Conservation (phyloP, 2,797 vertebrate species). For the Enteromius anoplus region DNA sequence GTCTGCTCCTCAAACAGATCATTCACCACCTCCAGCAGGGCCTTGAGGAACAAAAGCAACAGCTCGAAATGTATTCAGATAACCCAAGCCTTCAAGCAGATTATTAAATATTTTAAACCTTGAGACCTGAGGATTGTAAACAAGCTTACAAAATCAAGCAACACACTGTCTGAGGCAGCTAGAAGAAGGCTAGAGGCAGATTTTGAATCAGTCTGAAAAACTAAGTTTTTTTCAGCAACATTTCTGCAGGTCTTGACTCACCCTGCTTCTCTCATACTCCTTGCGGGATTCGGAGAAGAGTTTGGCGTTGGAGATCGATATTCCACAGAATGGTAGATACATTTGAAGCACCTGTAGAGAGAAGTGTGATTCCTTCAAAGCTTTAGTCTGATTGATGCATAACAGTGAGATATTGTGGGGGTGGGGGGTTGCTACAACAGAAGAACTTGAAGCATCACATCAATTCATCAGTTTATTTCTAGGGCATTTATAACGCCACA, state of each 20-base stretch:
- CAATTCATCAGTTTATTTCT: conserved; percentile 22
- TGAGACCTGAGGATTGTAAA: conserved; percentile 26
- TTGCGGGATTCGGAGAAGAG: conserved; percentile 81
- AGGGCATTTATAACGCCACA: conserved; percentile 1
- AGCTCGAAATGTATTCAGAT: conserved; percentile 25
- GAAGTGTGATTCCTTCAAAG: conserved; percentile 15
- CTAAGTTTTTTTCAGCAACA: conserved; percentile 38
- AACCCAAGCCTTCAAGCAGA: conserved; percentile 12
- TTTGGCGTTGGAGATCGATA: conserved; percentile 79
- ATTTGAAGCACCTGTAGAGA: conserved; percentile 75
- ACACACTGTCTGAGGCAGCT: neutral
- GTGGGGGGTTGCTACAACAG: neutral
- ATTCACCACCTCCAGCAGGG: conserved; percentile 97
- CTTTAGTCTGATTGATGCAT: neutral
- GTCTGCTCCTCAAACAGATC: conserved; percentile 99
- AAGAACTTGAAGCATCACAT: conserved; percentile 1
- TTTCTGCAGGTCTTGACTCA: conserved; percentile 61
- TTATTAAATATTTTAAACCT: conserved; percentile 25
- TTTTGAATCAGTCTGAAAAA: conserved; percentile 8
- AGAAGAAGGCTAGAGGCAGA: conserved; percentile 19
- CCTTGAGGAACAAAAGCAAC: conserved; percentile 73
- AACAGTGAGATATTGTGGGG: neutral
- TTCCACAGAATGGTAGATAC: conserved; percentile 80
- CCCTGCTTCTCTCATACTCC: conserved; percentile 80
- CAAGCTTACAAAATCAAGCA: conserved; percentile 29